These are phyloP conservation scores for Drosophila demipolita DNA, from an alignment of 2,888 invertebrate species.

Conservation along the genomic window DNA sequence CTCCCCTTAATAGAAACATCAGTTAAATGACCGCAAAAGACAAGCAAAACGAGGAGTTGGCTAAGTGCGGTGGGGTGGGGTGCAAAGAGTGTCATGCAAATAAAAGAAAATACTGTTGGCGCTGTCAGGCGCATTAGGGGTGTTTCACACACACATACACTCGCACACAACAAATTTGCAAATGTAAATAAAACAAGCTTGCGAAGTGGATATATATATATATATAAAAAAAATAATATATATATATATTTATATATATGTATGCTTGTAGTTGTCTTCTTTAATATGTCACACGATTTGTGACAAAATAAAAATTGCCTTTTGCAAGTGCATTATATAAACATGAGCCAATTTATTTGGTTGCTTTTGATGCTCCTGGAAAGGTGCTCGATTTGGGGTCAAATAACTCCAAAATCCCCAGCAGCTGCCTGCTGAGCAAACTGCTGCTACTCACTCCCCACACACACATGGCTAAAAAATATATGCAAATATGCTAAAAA, in stretches of 20 bases:
- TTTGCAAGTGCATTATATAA: background rate
- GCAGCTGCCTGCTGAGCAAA: background rate
- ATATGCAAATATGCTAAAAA: slow-evolving; percentile 43
- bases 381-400: slow-evolving; percentile 33
- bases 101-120: slow-evolving; percentile 61
- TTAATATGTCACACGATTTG: background rate
- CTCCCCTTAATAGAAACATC: slow-evolving; percentile 69
- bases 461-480: slow-evolving; percentile 2
- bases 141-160: slow-evolving; percentile 26
- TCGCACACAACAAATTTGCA: slow-evolving; percentile 3
- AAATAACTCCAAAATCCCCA: slow-evolving; percentile 33
- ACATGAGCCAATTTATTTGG: slow-evolving; percentile 42
- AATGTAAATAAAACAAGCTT: slow-evolving; percentile 25
- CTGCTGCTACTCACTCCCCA: background rate
- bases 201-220: background rate
- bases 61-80: slow-evolving; percentile 43
- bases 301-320: background rate
- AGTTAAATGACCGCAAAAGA: slow-evolving; percentile 73
- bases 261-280: background rate
- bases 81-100: slow-evolving; percentile 70
- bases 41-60: slow-evolving; percentile 6
- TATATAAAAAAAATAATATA: background rate
- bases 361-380: slow-evolving; percentile 21
- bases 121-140: slow-evolving; percentile 48
- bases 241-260: background rate